Base-by-base conservation (phyloP, 2,113 vertebrate species). In the Circaetus gallicus region DNA sequence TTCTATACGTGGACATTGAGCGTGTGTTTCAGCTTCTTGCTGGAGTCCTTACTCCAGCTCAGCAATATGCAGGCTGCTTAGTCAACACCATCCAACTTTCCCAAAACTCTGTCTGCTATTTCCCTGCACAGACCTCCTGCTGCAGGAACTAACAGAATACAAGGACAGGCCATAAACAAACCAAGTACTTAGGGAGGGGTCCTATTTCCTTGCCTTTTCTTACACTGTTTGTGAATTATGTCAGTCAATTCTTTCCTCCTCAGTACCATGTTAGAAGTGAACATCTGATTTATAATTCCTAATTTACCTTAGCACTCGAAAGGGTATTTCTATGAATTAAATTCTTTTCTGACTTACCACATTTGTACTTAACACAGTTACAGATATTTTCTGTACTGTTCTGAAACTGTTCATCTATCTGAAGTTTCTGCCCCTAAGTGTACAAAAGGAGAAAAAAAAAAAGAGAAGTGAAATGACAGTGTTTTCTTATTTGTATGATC, bases 321-420 rank as follows among this genome's bases (percentile, higher is more conserved):
- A 82, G 5, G 11, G 2, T 58, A 58, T 77, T 63, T 91, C 14
- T 95, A 82, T 36, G 10, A 94, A 66, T 55, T 45, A 49, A 63
- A 65, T 67, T 70, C 1, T 89, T 91, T 89, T 80, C 58, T 78
- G 47, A 97, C 99, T 98, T 97, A 99, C 99, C 99, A 81, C 99
- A 99, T 93, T 98, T 98, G 59, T 99, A 99, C 93, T 98, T 98
- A 72, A 98, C 98, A 58, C 99, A 99, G 97, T 98, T 98, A 74
- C 99, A 99, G 84, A 98, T 97, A 90, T 99, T 99, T 96, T 98
- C 98, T 43, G 96, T 95, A 61, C 99, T 98, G 31, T 97, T 97
- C 94, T 98, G 94, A 96, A 99, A 99, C 49, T 96, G 93, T 80
- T 98, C 98, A 56, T 99, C 99, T 97, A 99, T 90, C 96, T 99